Conservation (phyloP, 2,888 invertebrate species). For the Lathronympha strigana region DNA sequence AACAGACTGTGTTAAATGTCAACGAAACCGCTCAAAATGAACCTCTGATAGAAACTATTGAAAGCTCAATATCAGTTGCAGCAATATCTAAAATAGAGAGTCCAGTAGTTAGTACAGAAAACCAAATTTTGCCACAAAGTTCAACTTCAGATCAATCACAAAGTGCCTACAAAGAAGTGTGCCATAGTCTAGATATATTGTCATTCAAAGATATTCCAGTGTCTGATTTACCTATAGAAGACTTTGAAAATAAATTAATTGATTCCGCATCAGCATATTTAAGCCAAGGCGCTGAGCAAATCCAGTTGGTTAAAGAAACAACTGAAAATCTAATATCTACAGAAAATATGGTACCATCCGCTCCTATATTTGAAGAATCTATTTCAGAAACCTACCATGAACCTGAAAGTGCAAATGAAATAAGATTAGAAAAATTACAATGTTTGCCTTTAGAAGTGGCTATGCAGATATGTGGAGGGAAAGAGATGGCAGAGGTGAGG, state of each 20-base stretch:
- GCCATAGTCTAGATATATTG: constrained; percentile 52
- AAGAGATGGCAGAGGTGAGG: constrained; percentile 66
- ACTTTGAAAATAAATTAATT: constrained; percentile 47
- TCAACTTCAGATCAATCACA: not conserved
- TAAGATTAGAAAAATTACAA: constrained; percentile 52
- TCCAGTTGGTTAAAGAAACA: constrained; percentile 1
- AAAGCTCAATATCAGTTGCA: not conserved
- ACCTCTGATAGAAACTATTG: not conserved
- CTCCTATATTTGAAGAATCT: constrained; percentile 63
- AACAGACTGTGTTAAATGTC: not conserved
- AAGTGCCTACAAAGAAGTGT: constrained; percentile 51
- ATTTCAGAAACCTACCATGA: constrained; percentile 32
- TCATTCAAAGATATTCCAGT: constrained; percentile 44
- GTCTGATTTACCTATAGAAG: constrained; percentile 43
- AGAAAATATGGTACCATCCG: constrained; percentile 61
- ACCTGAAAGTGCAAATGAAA: constrained; percentile 39
- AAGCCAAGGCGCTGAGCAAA: not conserved
- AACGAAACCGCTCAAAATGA: constrained; percentile 20
- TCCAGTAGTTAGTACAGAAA: constrained; percentile 12
- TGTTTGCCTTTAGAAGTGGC: constrained; percentile 71
- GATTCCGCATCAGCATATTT: constrained; percentile 44
- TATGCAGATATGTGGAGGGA: constrained; percentile 63
- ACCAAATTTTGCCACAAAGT: constrained; percentile 1
- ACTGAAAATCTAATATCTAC: not conserved
- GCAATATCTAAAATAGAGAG: constrained; percentile 1